Evolutionary conservation across 64 coral and sea anemone genomes (phyloP), one percentile per base, ranked within the genome.

Genomic region (Montipora cactus): DNA sequence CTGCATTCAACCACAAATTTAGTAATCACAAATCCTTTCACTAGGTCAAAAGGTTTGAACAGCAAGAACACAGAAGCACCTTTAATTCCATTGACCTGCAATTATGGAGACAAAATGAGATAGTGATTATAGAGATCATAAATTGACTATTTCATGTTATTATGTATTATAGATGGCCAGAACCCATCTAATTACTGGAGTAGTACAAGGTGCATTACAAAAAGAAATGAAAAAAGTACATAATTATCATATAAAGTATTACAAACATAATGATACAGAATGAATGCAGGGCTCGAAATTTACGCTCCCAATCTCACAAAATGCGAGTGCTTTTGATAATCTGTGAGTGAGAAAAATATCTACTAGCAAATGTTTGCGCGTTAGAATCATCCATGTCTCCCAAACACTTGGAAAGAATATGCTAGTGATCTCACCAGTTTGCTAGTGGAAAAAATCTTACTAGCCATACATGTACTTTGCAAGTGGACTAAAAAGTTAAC

Each of bases 71-170:
- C 86, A 75, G 86, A 88, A 57, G 86, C 86, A 55, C 69, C 86
- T 76, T 88, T 88, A 22, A 88, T 88, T 75, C 86, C 86, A 75
- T 88, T 88, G 19, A 88, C 86, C 86, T 88, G 79, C 51, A 64
- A 64, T 64, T 64, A 64, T 64, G 59, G 59, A 64, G 59, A 64
- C 9, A 13, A 64, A 64, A 64, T 64, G 59, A 64, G 59, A 64
- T 64, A 64, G 59, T 64, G 59, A 64, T 15, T 64, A 64, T 64
- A 64, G 59, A 64, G 59, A 64, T 64, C 59, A 64, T 64, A 64
- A 64, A 64, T 64, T 15, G 59, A 64, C 59, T 0, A 64, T 12
- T 64, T 64, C 59, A 64, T 64, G 59, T 64, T 12, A 64, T 64
- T 64, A 64, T 64, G 59, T 64, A 64, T 64, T 64, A 64, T 64